Evolutionary conservation across 2,888 invertebrate species (phyloP).

Genomic region (Myopa testacea): DNA sequence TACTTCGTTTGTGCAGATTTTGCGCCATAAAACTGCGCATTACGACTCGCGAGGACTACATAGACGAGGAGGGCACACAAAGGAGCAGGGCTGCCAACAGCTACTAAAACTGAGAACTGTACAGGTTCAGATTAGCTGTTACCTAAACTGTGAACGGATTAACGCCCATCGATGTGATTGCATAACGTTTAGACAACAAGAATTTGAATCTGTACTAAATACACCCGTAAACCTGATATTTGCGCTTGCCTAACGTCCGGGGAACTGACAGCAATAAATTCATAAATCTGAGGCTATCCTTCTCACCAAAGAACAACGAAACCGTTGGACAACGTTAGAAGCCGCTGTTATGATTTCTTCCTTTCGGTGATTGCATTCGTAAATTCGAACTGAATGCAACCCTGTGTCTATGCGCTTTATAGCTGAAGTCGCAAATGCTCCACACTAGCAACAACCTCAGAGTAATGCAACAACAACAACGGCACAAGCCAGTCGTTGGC

Average conservation of each 20-base stretch:
- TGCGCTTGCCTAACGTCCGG: background rate
- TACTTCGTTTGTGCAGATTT: conserved; percentile 28
- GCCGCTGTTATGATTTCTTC: too few relatives aligned
- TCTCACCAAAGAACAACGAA: too few relatives aligned
- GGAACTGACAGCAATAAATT: background rate
- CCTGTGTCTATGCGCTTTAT: background rate
- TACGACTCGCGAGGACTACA: conserved; percentile 1
- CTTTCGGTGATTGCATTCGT: background rate
- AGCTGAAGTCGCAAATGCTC: background rate
- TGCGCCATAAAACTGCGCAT: conserved; percentile 23
- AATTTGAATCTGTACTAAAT: too few relatives aligned
- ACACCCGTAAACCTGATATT: background rate
- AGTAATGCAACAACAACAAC: background rate
- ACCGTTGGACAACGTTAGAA: too few relatives aligned
- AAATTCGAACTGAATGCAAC: background rate
- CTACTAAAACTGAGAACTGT: background rate
- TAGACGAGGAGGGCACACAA: conserved; percentile 9
- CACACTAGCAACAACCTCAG: conserved; percentile 14
- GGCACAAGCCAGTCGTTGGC: conserved; percentile 7
- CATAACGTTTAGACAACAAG: too few relatives aligned
- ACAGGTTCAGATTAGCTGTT: background rate
- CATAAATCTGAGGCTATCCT: too few relatives aligned
- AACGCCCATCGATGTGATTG: background rate
- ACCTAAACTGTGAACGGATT: background rate
- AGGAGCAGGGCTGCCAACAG: conserved; percentile 12